Base-by-base conservation (phyloP, 2,113 vertebrate species). In the Progne subis region DNA sequence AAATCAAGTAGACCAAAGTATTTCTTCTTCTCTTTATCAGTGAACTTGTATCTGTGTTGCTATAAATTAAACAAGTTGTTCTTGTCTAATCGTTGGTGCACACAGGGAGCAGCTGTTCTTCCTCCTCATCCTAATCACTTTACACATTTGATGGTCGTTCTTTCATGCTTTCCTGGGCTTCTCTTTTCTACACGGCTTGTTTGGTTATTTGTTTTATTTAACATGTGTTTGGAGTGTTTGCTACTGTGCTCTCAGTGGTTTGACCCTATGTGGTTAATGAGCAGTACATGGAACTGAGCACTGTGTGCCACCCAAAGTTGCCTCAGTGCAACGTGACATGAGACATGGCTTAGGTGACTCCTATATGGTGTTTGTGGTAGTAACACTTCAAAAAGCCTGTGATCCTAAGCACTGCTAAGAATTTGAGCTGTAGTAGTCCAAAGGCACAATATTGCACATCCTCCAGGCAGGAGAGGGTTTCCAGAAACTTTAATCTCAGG, bases 161-260 rank as follows among this genome's bases (percentile, higher is more conserved):
- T 86, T 80, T 47, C 23, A 26, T 50, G 70, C 63, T 72, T 88
- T 94, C 21, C 43, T 63, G 55, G 18, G 81, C 16, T 57, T 74
- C 34, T 86, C 21, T 92, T 82, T 80, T 80, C 59, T 80, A 47
- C 12, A 3, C 50, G 0, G 4, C 76, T 83, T 81, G 55, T 81
- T 90, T 90, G 59, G 71, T 82, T 82, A 55, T 83, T 90, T 88
- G 60, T 94, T 93, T 83, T 44, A 64, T 86, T 94, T 87, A 79
- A 57, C 44, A 11, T 23, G 43, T 47, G 16, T 69, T 92, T 74
- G 34, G 18, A 83, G 25, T 57, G 82, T 29, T 55, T 83, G 63
- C 50, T 69, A 2, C 79, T 47, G 18, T 74, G 50, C 71, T 88
- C 26, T 80, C 43, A 6, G 39, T 88, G n/a, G 15, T 90, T 49